Evolutionary conservation across 30 jellyfish, hydroid and myxozoan genomes (phyloP).

Genomic region (Sanderia malayensis): DNA sequence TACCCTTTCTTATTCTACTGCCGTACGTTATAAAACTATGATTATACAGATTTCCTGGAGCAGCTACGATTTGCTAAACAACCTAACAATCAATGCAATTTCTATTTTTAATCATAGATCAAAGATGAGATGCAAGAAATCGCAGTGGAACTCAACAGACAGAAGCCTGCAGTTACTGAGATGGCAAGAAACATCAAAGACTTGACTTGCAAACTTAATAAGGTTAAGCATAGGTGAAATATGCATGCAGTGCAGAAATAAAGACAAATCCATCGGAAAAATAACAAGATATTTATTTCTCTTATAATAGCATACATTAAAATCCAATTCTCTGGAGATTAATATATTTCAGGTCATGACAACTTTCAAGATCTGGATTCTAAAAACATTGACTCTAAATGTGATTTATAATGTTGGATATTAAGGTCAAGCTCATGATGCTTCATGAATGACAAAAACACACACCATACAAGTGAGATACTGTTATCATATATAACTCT

Average conservation of each 20-base stretch:
- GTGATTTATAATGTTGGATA: constrained; percentile 14
- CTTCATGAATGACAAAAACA: constrained; percentile 43
- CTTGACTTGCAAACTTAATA: constrained; percentile 2
- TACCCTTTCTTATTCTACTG: too few relatives aligned
- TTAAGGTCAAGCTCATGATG: constrained; percentile 44
- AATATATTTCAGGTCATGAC: too few relatives aligned
- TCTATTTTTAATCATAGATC: constrained; percentile 14
- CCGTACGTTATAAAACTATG: too few relatives aligned
- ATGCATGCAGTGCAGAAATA: too few relatives aligned
- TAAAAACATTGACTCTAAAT: neutral
- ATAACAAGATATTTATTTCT: too few relatives aligned
- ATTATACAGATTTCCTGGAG: too few relatives aligned
- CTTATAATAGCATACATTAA: too few relatives aligned
- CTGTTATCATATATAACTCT: constrained; percentile 51
- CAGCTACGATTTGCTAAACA: too few relatives aligned
- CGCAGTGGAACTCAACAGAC: constrained; percentile 9
- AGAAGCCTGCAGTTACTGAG: constrained; percentile 22
- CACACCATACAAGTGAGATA: constrained; percentile 59
- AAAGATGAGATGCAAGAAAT: constrained; percentile 14
- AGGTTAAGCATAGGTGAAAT: neutral
- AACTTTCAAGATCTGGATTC: neutral
- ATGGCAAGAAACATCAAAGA: constrained; percentile 35
- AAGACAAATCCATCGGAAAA: too few relatives aligned
- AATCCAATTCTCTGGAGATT: too few relatives aligned
- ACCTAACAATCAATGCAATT: too few relatives aligned